phyloP scores from a whole-genome alignment of 2,888 invertebrate species.

The Ectemnius cavifrons region DNA sequence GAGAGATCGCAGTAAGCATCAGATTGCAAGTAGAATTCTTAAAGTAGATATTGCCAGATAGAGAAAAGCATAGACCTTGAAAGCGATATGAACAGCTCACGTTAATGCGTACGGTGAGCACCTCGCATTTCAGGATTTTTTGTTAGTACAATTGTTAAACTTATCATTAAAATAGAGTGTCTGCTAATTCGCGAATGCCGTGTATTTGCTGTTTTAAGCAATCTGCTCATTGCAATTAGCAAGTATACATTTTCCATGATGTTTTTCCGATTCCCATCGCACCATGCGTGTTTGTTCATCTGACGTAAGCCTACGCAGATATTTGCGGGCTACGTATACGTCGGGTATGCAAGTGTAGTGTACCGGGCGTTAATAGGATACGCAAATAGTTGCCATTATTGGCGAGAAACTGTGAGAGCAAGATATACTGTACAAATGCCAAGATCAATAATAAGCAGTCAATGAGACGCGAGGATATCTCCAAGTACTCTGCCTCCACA shows the following conservation, averaged over 20 bases:
- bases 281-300: neutral
- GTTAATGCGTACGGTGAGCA: constrained; percentile 17
- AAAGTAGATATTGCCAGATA: neutral
- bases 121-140: constrained; percentile 9
- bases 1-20: no score
- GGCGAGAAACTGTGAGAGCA: neutral
- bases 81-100: constrained; percentile 21
- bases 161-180: neutral
- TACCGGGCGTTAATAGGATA: constrained; percentile 11
- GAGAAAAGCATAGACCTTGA: constrained; percentile 24
- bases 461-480: constrained; percentile 22
- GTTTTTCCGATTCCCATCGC: neutral
- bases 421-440: constrained; percentile 1
- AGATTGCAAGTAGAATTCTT: no score
- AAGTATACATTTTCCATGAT: no score
- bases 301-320: neutral
- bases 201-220: neutral
- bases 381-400: neutral
- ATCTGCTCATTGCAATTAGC: neutral
- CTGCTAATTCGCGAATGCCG: constrained; percentile 7
- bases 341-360: neutral
- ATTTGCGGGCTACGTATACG: neutral
- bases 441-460: constrained; percentile 17
- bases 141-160: constrained; percentile 31
- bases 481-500: constrained; percentile 13